phyloP scores from a whole-genome alignment of 2,888 invertebrate species.

The Atethmia centrago region DNA sequence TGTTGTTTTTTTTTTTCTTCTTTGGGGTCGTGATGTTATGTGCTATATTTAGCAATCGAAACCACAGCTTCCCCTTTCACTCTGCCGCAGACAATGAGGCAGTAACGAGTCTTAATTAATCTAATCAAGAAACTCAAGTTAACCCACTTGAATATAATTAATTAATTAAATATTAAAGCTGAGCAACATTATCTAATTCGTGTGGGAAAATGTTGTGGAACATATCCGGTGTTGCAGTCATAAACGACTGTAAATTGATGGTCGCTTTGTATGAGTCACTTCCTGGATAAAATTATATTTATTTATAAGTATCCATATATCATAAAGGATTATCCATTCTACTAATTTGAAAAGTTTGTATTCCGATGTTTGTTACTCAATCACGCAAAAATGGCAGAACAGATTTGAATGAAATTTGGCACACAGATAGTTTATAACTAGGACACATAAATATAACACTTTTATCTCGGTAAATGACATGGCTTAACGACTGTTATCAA shows the following conservation, averaged over 20 bases:
- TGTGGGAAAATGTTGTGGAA: slow-evolving; percentile 45
- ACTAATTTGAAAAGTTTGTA: not conserved
- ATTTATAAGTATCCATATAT: not conserved
- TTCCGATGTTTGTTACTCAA: not conserved
- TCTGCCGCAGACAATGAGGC: not conserved
- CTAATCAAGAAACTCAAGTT: slow-evolving; percentile 38
- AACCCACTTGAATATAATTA: slow-evolving; percentile 31
- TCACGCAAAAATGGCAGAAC: not conserved
- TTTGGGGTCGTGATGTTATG: too few species aligned
- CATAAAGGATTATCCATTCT: not conserved
- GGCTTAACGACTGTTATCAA: not conserved
- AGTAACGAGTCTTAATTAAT: slow-evolving; percentile 36
- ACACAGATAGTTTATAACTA: not conserved
- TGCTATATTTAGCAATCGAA: slow-evolving; percentile 2
- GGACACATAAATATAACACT: not conserved
- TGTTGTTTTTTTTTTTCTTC: not conserved
- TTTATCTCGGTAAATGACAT: not conserved
- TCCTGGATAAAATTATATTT: slow-evolving; percentile 27
- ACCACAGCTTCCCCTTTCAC: not conserved
- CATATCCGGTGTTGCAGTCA: slow-evolving; percentile 46
- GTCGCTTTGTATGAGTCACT: slow-evolving; percentile 14
- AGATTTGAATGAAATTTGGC: not conserved
- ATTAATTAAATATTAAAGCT: slow-evolving; percentile 44
- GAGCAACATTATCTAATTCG: slow-evolving; percentile 18
- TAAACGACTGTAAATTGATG: slow-evolving; percentile 28